Conservation (phyloP, 2,888 invertebrate species). For the Desoria tigrina region DNA sequence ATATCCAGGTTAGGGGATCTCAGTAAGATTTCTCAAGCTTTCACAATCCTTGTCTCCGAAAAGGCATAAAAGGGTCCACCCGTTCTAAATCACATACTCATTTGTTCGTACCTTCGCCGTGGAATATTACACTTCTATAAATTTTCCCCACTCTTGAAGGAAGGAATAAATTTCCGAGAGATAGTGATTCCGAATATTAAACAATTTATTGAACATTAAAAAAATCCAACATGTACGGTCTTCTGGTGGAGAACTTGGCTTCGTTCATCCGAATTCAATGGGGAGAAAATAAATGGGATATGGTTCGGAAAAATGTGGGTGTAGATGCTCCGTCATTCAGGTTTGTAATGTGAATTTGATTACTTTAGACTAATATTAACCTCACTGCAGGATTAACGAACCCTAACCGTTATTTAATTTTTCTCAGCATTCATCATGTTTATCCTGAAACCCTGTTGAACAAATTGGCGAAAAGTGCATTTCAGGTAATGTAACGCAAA, state of each 20-base stretch:
- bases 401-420: not conserved
- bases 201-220: too few species aligned
- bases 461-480: constrained; percentile 79
- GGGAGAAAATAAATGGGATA: constrained; percentile 92
- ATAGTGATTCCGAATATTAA: too few species aligned
- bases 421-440: constrained; percentile 79
- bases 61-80: too few species aligned
- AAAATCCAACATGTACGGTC: constrained; percentile 91
- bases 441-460: constrained; percentile 88
- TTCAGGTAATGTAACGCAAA: constrained; percentile 65
- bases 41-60: too few species aligned
- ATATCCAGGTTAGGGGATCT: too few species aligned
- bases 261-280: constrained; percentile 90
- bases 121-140: too few species aligned
- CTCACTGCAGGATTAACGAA: not conserved
- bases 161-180: too few species aligned
- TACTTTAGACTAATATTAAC: not conserved
- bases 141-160: too few species aligned
- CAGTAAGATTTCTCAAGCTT: too few species aligned
- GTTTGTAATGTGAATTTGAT: constrained; percentile 32
- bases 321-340: constrained; percentile 76
- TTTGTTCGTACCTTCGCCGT: too few species aligned
- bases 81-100: too few species aligned
- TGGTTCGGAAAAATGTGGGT: constrained; percentile 79
- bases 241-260: constrained; percentile 89